Evolutionary conservation across 2,888 invertebrate species (phyloP).

Genomic region (Ypsolopha scabrella): DNA sequence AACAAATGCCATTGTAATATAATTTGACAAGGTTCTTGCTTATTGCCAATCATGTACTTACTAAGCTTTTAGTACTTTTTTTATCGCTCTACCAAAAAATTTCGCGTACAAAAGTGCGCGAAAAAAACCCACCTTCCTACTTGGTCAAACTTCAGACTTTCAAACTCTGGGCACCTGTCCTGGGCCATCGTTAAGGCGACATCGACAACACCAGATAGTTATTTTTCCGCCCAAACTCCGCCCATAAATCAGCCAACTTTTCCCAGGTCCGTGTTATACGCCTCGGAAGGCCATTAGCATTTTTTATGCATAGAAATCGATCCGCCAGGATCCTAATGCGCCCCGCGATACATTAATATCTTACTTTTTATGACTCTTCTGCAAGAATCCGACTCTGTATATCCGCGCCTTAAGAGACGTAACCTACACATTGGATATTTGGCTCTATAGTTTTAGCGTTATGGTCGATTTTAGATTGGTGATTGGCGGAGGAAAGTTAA

Average conservation of each 20-base stretch:
- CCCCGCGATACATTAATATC: slow-evolving; percentile 71
- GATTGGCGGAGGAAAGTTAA: slow-evolving; percentile 4
- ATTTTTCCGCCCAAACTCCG: slow-evolving; percentile 21
- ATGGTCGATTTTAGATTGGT: slow-evolving; percentile 7
- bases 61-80: background rate
- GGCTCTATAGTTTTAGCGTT: background rate
- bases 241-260: slow-evolving; percentile 51
- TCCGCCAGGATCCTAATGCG: slow-evolving; percentile 64
- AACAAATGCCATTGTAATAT: too few species aligned
- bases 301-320: slow-evolving; percentile 71
- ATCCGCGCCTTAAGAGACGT: slow-evolving; percentile 23
- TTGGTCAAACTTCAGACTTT: background rate
- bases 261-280: slow-evolving; percentile 26
- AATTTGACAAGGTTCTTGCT: too few species aligned
- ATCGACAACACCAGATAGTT: slow-evolving; percentile 37
- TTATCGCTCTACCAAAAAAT: background rate
- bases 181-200: slow-evolving; percentile 14
- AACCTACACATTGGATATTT: slow-evolving; percentile 1
- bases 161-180: slow-evolving; percentile 6
- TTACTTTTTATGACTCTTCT: slow-evolving; percentile 70
- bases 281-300: slow-evolving; percentile 61
- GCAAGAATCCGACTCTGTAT: slow-evolving; percentile 50
- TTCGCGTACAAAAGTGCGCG: background rate
- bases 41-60: background rate
- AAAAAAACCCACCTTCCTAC: background rate